A percentile compares a stretch with the other conserved stretches of the same genome.
phyloP scores from a whole-genome alignment of 2,113 vertebrate genomes.

The Geococcyx californianus region DNA sequence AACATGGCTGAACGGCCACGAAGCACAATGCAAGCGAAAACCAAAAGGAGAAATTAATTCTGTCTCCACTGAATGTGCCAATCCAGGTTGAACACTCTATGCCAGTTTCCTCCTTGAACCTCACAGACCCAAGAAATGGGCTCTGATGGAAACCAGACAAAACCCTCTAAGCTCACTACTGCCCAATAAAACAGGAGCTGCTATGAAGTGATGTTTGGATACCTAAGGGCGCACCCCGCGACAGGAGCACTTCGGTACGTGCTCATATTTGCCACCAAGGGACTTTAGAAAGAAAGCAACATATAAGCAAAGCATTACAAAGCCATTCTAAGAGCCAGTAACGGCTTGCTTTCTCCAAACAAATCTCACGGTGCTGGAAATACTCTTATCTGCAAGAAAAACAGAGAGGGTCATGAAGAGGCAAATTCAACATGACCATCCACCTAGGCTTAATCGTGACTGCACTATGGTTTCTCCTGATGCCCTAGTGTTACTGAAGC shows the following conservation, averaged over 20 bases:
- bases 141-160: not conserved
- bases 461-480: not conserved
- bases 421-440: not conserved
- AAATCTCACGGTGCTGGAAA: not conserved
- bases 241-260: not conserved
- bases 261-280: not conserved
- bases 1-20: not conserved
- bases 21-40: not conserved
- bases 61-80: not conserved
- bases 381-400: not conserved
- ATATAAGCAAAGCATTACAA: not conserved
- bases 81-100: not conserved
- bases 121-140: not conserved
- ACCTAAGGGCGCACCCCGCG: rapidly evolving
- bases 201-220: not conserved
- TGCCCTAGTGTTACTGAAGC: not conserved
- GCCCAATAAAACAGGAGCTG: not conserved
- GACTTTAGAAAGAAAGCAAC: not conserved
- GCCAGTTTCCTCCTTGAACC: not conserved
- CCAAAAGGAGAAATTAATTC: not conserved
- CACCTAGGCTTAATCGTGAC: not conserved
- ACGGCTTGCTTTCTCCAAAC: not conserved
- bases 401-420: not conserved
- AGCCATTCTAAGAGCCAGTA: not conserved
- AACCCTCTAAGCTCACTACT: not conserved